Evolutionary conservation across 2,797 vertebrate genomes (phyloP).

Genomic region (Gymnopithys bicolor): DNA sequence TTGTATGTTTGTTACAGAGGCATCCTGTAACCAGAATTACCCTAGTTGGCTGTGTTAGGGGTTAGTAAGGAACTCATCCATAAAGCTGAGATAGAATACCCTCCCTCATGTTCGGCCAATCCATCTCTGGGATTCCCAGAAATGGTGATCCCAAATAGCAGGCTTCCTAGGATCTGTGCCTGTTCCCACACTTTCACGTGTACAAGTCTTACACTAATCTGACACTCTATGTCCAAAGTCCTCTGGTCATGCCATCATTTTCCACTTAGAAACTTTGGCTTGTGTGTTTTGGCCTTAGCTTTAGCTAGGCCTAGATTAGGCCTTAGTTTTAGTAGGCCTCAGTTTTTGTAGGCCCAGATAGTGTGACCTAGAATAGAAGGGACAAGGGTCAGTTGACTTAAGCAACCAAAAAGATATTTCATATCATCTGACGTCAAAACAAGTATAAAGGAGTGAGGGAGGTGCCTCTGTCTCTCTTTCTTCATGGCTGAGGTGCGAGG

Average conservation of each 20-base stretch:
- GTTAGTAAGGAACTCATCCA: background rate
- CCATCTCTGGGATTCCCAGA: background rate
- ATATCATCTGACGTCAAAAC: too few species aligned
- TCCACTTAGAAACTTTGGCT: background rate
- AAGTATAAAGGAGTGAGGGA: too few species aligned
- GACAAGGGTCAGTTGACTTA: too few species aligned
- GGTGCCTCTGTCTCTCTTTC: too few species aligned
- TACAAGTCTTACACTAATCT: background rate
- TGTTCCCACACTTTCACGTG: rapidly evolving
- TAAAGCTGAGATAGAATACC: background rate
- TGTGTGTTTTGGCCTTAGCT: background rate
- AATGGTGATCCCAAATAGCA: background rate
- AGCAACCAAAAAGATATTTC: too few species aligned
- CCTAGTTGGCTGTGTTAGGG: background rate
- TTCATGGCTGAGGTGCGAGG: too few species aligned
- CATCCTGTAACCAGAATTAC: background rate
- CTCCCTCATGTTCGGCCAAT: background rate
- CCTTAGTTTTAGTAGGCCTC: too few species aligned
- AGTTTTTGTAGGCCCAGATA: too few species aligned
- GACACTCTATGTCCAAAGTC: background rate
- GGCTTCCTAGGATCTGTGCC: background rate
- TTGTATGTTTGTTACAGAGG: background rate
- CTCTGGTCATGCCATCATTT: background rate
- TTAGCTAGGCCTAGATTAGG: too few species aligned
- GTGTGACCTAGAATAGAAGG: too few species aligned